These are phyloP conservation scores for Menidia beryllina DNA, from an alignment of 2,113 vertebrate genomes.

Conservation along the genomic window DNA sequence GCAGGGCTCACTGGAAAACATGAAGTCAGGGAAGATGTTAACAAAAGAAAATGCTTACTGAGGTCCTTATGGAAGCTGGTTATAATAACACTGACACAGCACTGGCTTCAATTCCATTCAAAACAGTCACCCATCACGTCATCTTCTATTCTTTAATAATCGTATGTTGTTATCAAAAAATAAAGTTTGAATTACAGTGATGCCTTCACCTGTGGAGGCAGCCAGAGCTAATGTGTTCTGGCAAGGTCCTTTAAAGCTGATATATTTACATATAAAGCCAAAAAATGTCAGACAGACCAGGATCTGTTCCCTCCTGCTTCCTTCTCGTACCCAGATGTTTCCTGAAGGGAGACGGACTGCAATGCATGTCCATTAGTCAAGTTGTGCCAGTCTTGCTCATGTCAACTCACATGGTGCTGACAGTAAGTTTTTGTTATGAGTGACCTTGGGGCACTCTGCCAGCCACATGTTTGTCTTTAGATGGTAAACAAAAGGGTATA, in stretches of 20 bases:
- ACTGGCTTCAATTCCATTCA: conserved; percentile 42
- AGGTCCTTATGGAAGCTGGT: conserved; percentile 47
- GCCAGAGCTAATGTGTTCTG: conserved; percentile 20
- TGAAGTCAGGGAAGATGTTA: conserved; percentile 82
- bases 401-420: conserved; percentile 51
- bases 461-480: conserved; percentile 48
- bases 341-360: conserved; percentile 63
- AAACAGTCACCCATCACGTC: conserved; percentile 18
- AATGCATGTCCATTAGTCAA: conserved; percentile 54
- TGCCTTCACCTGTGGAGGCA: conserved; percentile 25
- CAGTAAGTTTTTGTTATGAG: conserved; percentile 48
- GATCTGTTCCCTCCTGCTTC: conserved; percentile 59
- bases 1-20: conserved; percentile 80
- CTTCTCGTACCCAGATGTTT: conserved; percentile 78
- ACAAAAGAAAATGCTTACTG: conserved; percentile 65
- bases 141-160: conserved; percentile 21
- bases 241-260: conserved; percentile 37
- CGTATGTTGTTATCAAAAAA: too few species aligned
- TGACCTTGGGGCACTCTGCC: conserved; percentile 36
- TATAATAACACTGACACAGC: conserved; percentile 60
- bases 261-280: conserved; percentile 45
- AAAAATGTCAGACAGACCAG: conserved; percentile 30
- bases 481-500: conserved; percentile 34
- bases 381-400: conserved; percentile 47
- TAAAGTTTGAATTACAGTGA: too few species aligned